phyloP scores from a whole-genome alignment of 2,113 vertebrate genomes.

The Chaetura pelagica region DNA sequence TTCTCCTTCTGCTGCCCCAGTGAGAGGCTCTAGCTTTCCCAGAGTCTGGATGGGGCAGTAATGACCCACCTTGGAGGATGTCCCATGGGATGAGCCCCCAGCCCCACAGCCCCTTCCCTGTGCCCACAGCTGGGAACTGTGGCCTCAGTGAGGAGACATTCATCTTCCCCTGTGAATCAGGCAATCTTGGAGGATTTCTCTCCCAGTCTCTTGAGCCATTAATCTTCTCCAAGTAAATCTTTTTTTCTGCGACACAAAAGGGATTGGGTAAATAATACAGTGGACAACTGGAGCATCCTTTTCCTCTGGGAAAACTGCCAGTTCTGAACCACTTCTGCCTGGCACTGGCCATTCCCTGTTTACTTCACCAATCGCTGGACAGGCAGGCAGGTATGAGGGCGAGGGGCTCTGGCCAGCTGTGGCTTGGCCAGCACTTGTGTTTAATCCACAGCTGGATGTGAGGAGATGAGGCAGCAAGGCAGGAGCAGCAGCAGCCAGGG shows the following conservation, averaged over 20 bases:
- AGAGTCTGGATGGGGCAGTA: background rate
- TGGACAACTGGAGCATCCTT: background rate
- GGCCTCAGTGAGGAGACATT: rapidly evolving
- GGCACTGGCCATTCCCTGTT: background rate
- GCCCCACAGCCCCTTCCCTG: background rate
- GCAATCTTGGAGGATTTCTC: conserved; percentile 53
- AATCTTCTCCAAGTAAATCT: conserved; percentile 53
- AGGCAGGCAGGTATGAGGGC: rapidly evolving
- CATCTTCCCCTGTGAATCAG: background rate
- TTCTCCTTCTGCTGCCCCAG: rapidly evolving
- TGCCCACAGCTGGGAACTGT: background rate
- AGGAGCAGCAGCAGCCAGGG: background rate
- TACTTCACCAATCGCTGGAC: rapidly evolving
- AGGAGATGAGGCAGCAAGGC: background rate
- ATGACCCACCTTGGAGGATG: rapidly evolving
- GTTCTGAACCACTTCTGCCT: background rate
- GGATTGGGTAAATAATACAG: conserved; percentile 32
- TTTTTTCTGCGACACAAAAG: conserved; percentile 46
- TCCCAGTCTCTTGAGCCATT: conserved; percentile 37
- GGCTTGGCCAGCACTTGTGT: background rate
- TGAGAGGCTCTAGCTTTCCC: background rate
- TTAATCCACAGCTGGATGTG: rapidly evolving
- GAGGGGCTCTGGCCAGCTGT: background rate
- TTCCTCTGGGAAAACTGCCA: background rate
- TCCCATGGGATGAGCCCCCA: rapidly evolving